A percentile compares a stretch with the other conserved stretches of the same genome.
phyloP scores from a whole-genome alignment of 1,140 invertebrate species.

The Pseudoatta argentina region DNA sequence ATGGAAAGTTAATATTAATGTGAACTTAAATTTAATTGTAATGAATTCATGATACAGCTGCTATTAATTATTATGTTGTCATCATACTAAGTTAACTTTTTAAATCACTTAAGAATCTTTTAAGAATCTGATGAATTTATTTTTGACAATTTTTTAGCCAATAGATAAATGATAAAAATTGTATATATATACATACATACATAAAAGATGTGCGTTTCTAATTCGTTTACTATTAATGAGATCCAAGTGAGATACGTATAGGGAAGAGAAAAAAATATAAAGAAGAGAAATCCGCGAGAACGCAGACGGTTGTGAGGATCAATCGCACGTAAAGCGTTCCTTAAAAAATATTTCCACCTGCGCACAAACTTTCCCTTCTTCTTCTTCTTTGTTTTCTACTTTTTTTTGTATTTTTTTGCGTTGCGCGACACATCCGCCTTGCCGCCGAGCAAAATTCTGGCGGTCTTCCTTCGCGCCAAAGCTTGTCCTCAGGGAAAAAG shows the following conservation, averaged over 20 bases:
- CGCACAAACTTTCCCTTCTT: constrained; percentile 57
- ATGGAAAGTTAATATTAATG: neutral
- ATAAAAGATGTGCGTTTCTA: neutral
- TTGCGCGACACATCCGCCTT: constrained; percentile 8
- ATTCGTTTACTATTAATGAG: neutral
- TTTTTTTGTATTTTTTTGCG: constrained; percentile 29
- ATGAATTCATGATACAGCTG: neutral
- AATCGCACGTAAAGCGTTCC: constrained; percentile 47
- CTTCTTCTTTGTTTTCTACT: neutral
- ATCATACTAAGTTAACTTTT: neutral
- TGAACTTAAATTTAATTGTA: neutral
- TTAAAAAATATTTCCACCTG: constrained; percentile 54
- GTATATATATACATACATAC: too few species aligned
- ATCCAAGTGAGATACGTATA: neutral
- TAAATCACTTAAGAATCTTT: neutral
- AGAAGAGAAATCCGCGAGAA: constrained; percentile 20
- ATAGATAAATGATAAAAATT: constrained; percentile 1
- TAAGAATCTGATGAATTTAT: neutral
- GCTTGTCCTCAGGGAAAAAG: constrained; percentile 48
- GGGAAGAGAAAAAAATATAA: constrained; percentile 13
- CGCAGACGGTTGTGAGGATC: constrained; percentile 50
- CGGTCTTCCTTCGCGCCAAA: constrained; percentile 6
- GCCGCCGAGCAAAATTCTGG: constrained; percentile 12
- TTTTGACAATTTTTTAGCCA: neutral
- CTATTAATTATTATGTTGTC: neutral